phyloP scores from a whole-genome alignment of 2,888 invertebrate species.

The Caenorhabditis sinica region DNA sequence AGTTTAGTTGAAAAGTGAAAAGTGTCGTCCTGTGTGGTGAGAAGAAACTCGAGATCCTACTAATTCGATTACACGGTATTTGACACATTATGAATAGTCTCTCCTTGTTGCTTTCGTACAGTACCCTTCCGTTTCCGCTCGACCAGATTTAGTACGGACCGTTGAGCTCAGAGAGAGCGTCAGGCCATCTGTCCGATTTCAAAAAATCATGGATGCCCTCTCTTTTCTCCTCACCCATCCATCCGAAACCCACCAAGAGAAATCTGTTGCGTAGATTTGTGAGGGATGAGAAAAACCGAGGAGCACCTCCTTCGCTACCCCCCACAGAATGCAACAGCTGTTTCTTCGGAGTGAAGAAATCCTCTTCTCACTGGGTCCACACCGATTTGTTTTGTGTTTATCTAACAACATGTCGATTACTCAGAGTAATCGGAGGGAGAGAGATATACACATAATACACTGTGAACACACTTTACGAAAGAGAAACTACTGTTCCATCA shows the following conservation, averaged over 20 bases:
- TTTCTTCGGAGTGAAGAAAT: constrained; percentile 44
- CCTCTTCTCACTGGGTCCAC: constrained; percentile 6
- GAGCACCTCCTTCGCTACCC: no score
- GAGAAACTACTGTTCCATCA: constrained; percentile 7
- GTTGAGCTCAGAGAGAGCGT: constrained; percentile 2
- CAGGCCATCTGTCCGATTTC: constrained; percentile 45
- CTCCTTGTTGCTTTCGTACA: constrained; percentile 28
- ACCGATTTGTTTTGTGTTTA: constrained; percentile 64
- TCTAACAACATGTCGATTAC: constrained; percentile 60
- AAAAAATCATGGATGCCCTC: constrained; percentile 31
- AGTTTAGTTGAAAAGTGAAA: constrained; percentile 33
- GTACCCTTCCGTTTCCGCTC: constrained; percentile 32
- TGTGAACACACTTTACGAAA: constrained; percentile 11
- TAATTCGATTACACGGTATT: constrained; percentile 57
- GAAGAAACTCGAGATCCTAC: constrained; percentile 48
- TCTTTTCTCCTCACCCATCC: constrained; percentile 2
- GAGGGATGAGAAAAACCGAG: constrained; percentile 11
- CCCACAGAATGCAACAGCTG: constrained; percentile 59
- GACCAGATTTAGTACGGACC: constrained; percentile 32
- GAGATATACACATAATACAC: constrained; percentile 24
- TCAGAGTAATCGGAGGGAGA: constrained; percentile 21
- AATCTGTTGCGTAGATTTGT: constrained; percentile 57
- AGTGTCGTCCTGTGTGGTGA: background rate
- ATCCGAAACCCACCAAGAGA: constrained; percentile 32
- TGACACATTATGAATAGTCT: constrained; percentile 36